A percentile compares a stretch with the other conserved stretches of the same genome.
Conservation (phyloP, 2,888 invertebrate genomes). For the Drosophila anomalipes region DNA sequence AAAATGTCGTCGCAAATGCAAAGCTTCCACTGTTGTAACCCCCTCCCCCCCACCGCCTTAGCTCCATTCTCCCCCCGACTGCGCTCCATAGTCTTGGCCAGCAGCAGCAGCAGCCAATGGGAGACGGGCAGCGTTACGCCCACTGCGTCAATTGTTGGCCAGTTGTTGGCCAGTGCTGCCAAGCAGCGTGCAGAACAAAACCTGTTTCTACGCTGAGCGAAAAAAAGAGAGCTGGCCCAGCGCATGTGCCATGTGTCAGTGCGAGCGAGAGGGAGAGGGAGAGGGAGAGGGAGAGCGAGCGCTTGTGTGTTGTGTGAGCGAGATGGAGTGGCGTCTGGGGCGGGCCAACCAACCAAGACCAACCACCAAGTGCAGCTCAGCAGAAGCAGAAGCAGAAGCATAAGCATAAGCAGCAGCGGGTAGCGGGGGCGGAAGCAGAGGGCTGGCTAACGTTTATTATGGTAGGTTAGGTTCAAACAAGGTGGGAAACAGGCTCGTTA, state of each 20-base stretch:
- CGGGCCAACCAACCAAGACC: constrained; percentile 43
- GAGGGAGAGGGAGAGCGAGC: constrained; percentile 5
- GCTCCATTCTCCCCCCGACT: not conserved
- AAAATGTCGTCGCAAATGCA: constrained; percentile 82
- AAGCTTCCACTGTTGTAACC: constrained; percentile 15
- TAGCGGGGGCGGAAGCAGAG: constrained; percentile 18
- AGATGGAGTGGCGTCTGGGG: constrained; percentile 38
- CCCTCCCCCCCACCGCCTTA: not conserved
- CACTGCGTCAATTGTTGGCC: constrained; percentile 51
- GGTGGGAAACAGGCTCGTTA: constrained; percentile 79
- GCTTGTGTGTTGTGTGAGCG: constrained; percentile 18
- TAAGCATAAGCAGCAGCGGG: constrained; percentile 16
- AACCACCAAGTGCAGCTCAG: constrained; percentile 29
- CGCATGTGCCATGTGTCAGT: constrained; percentile 8
- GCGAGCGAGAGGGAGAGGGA: constrained; percentile 4
- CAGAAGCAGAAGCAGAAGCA: constrained; percentile 23
- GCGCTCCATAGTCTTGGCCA: not conserved
- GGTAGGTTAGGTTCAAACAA: constrained; percentile 84
- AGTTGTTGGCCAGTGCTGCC: constrained; percentile 79
- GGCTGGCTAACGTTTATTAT: constrained; percentile 70
- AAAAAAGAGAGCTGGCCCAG: constrained; percentile 35
- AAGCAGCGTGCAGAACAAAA: constrained; percentile 57
- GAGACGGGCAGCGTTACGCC: constrained; percentile 57
- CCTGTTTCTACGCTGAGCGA: constrained; percentile 49
- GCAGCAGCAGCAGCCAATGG: constrained; percentile 57